A percentile compares a stretch with the other conserved stretches of the same genome.
Evolutionary conservation across 2,797 vertebrate species (phyloP).

Genomic region (Percopsis omiscomaycus): DNA sequence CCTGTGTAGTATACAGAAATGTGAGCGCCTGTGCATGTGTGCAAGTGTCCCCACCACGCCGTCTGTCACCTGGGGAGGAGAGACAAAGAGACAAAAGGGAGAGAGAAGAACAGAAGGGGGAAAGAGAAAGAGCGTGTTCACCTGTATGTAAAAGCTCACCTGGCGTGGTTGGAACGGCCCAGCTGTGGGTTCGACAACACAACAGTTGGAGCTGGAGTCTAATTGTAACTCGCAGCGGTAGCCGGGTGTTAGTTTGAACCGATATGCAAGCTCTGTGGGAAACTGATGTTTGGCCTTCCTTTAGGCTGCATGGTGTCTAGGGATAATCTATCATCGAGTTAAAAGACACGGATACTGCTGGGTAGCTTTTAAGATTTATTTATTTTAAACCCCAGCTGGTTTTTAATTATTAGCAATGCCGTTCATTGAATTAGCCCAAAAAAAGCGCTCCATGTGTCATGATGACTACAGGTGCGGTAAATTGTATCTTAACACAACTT

Average conservation of each 20-base stretch:
- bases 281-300: neutral
- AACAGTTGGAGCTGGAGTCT: conserved; percentile 35
- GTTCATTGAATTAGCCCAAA: conserved; percentile 2
- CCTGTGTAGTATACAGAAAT: conserved; percentile 12
- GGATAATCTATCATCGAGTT: neutral
- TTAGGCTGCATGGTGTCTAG: neutral
- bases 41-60: neutral
- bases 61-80: conserved; percentile 44
- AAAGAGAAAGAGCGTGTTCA: conserved; percentile 34
- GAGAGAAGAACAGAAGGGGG: conserved; percentile 26
- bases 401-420: conserved; percentile 1
- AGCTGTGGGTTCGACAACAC: conserved; percentile 17
- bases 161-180: conserved; percentile 26
- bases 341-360: too few species aligned
- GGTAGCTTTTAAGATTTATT: too few species aligned
- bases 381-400: neutral
- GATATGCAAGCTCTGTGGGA: conserved; percentile 1
- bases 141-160: conserved; percentile 68
- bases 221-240: conserved; percentile 14
- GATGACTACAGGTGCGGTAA: too few species aligned
- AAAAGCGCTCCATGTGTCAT: conserved; percentile 5
- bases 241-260: conserved; percentile 2
- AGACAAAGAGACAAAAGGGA: conserved; percentile 24
- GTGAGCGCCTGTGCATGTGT: conserved; percentile 13
- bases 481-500: neutral